Conservation (phyloP, 2,888 invertebrate genomes). For the Lamellibrachia satsuma region DNA sequence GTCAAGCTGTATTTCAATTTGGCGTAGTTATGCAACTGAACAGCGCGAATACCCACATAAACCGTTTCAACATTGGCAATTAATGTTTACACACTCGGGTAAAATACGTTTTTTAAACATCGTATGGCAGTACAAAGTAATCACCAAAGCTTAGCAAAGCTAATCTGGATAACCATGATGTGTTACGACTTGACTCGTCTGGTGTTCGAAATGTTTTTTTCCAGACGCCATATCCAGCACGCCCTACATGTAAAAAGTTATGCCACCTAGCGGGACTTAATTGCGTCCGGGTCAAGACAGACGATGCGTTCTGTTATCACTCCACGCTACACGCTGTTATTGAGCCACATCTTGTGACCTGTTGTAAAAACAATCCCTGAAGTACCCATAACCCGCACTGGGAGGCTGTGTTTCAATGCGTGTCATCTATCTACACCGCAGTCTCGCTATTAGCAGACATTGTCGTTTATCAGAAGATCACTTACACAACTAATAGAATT, state of each 20-base stretch:
- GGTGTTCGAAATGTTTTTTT: neutral
- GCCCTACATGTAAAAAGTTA: neutral
- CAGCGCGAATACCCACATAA: neutral
- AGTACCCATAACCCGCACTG: neutral
- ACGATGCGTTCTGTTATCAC: neutral
- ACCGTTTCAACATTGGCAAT: neutral
- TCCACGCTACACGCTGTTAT: neutral
- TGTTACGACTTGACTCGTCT: neutral
- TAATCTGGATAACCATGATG: neutral
- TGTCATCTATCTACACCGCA: neutral
- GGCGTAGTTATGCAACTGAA: neutral
- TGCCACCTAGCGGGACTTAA: neutral
- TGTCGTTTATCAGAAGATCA: slow-evolving; percentile 1
- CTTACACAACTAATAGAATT: neutral
- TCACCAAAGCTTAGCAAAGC: neutral
- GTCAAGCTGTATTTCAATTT: slow-evolving; percentile 1
- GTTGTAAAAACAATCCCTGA: neutral
- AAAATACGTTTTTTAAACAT: neutral
- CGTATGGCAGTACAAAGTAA: neutral
- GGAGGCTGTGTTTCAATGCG: neutral
- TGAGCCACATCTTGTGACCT: neutral
- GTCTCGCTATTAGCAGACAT: neutral
- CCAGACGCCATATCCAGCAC: neutral
- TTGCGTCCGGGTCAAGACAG: neutral
- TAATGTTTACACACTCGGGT: neutral